Conservation (phyloP, 1,140 invertebrate genomes). For the Xylocopa sonorina region DNA sequence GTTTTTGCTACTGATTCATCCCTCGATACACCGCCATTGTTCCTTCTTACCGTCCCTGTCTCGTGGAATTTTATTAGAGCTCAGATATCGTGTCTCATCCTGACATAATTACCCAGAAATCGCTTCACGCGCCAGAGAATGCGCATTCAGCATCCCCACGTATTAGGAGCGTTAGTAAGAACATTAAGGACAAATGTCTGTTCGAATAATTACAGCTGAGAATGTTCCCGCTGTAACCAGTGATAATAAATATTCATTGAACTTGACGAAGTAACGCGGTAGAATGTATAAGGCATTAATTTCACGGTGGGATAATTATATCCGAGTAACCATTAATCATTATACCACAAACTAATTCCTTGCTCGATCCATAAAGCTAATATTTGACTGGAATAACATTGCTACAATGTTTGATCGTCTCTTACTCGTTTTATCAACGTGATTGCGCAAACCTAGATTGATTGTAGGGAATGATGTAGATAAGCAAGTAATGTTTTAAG, state of each 20-base stretch:
- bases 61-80: slow-evolving; percentile 4
- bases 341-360: not conserved
- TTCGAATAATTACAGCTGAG: not conserved
- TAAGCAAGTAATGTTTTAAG: not conserved
- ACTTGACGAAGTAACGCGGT: not conserved
- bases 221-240: not conserved
- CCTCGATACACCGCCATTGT: slow-evolving; percentile 31
- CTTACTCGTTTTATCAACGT: slow-evolving; percentile 24
- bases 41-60: slow-evolving; percentile 11
- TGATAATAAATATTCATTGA: slow-evolving; percentile 14
- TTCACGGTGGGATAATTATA: slow-evolving; percentile 28
- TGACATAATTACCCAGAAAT: slow-evolving; percentile 7
- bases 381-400: not conserved
- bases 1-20: slow-evolving; percentile 64
- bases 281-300: slow-evolving; percentile 18
- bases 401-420: not conserved
- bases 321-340: slow-evolving; percentile 40
- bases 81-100: slow-evolving; percentile 16
- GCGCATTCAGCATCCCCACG: not conserved
- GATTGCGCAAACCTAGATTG: not conserved
- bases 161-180: not conserved
- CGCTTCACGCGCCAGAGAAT: not conserved
- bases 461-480: not conserved
- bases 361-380: not conserved
- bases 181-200: not conserved